Evolutionary conservation across 1,140 invertebrate genomes (phyloP), one percentile per base, ranked within the genome.

Genomic region (Dolichoris vasculosae): DNA sequence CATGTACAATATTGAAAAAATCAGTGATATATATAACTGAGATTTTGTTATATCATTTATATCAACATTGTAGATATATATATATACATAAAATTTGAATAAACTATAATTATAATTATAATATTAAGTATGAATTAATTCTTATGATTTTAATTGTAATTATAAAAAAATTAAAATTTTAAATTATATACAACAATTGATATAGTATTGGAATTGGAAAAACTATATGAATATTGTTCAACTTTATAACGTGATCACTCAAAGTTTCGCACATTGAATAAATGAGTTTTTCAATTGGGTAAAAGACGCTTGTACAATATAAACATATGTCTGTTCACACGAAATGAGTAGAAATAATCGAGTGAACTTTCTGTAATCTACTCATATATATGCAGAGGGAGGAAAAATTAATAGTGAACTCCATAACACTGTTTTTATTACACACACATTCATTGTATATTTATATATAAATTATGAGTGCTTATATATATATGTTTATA

Each of bases 241-340:
- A 23, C 67, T 40, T 38, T 17, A 71, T 38, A 71, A 40, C 35
- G 8, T 30, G 35, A 40, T 40, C 15, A 40, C 8, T 35, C 15
- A 30, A 35, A 17, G 30, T 26, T 51, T 76, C 11, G 46, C 40
- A 35, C 23, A 26, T 51, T 32, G 23, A 69, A 67, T 38, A 59
- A 75, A 55, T 59, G 69, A 82, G 20, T 82, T 82, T 82, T 75
- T 40, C 48, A 82, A 59, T 73, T 82, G 48, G 32, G 59, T 82
- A 11, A 23, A 26, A 46, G 32, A 32, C 7, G 9, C 30, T 43
- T 30, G 26, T 40, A 59, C 55, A 26, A 59, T 59, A 59, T 55
- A 2, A 55, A 17, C 20, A 55, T 59, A 4, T 59, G 23, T 2
- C 9, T 59, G 13, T 59, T 59, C 2, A 26, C 13, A 4, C 7